phyloP scores from a whole-genome alignment of 2,797 vertebrate species.

The Choloepus didactylus region DNA sequence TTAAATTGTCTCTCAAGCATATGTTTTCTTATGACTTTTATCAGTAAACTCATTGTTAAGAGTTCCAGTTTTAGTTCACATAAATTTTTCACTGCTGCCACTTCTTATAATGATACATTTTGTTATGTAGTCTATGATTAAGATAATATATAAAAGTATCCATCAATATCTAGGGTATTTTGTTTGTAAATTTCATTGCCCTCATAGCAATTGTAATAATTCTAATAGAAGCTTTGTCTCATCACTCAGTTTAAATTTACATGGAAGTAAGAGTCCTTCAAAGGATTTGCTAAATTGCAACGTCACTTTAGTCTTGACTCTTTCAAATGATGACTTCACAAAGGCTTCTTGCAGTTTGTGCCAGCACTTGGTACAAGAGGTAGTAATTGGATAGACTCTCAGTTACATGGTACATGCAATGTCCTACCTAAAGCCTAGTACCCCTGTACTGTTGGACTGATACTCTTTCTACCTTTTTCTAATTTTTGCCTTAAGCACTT shows the following conservation, averaged over 20 bases:
- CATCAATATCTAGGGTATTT: neutral
- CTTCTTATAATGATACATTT: neutral
- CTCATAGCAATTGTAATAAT: slow-evolving; percentile 23
- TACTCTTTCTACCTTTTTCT: neutral
- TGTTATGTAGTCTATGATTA: neutral
- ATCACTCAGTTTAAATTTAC: neutral
- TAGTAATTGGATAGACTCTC: neutral
- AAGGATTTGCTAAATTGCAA: neutral
- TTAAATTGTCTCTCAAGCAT: neutral
- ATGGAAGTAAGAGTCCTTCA: neutral
- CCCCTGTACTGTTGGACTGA: neutral
- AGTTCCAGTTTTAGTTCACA: slow-evolving; percentile 1
- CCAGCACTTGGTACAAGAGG: neutral
- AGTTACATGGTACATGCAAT: neutral
- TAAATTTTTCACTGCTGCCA: neutral
- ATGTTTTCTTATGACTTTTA: neutral
- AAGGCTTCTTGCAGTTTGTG: neutral
- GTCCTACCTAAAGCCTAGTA: neutral
- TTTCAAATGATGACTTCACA: neutral
- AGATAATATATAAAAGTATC: neutral
- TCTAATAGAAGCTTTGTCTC: neutral
- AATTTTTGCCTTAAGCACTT: neutral
- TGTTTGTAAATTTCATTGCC: slow-evolving; percentile 1
- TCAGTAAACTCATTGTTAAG: neutral
- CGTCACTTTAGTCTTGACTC: neutral